phyloP scores from a whole-genome alignment of 2,888 invertebrate species.

The Aphelenchoides bicaudatus region DNA sequence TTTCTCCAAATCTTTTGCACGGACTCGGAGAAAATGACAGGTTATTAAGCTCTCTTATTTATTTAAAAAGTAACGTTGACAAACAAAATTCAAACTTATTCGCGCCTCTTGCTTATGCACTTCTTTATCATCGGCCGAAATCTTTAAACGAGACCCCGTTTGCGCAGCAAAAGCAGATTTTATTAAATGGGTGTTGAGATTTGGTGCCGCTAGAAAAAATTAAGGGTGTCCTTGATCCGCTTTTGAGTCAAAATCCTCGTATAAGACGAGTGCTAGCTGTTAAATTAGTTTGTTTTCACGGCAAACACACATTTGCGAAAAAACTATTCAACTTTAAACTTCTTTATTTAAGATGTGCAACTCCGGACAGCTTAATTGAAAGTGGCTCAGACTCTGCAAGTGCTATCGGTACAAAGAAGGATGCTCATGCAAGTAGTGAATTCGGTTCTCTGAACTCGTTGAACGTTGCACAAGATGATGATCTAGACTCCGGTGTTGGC shows the following conservation, averaged over 20 bases:
- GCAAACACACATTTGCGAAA: not conserved
- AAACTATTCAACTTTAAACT: constrained; percentile 3
- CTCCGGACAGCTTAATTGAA: constrained; percentile 41
- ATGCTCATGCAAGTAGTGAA: constrained; percentile 25
- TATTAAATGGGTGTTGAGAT: not conserved
- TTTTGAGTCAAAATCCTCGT: constrained; percentile 4
- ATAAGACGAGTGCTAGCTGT: not conserved
- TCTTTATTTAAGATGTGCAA: constrained; percentile 28
- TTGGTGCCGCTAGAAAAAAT: not conserved
- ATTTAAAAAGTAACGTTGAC: not conserved
- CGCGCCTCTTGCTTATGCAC: not conserved
- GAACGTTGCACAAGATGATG: constrained; percentile 40
- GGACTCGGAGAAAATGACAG: not conserved
- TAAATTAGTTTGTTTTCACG: not conserved
- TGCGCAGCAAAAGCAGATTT: not conserved
- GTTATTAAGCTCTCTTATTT: not conserved
- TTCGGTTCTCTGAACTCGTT: constrained; percentile 37
- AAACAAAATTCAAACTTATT: not conserved
- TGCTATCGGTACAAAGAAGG: constrained; percentile 28
- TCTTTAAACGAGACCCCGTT: no score
- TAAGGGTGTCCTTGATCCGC: constrained; percentile 13
- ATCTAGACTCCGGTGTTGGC: constrained; percentile 40
- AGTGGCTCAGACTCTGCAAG: constrained; percentile 36
- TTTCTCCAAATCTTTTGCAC: no score
- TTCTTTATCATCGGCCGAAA: not conserved